Evolutionary conservation across 2,113 vertebrate genomes (phyloP).

Genomic region (Coptodon bakossiorum): DNA sequence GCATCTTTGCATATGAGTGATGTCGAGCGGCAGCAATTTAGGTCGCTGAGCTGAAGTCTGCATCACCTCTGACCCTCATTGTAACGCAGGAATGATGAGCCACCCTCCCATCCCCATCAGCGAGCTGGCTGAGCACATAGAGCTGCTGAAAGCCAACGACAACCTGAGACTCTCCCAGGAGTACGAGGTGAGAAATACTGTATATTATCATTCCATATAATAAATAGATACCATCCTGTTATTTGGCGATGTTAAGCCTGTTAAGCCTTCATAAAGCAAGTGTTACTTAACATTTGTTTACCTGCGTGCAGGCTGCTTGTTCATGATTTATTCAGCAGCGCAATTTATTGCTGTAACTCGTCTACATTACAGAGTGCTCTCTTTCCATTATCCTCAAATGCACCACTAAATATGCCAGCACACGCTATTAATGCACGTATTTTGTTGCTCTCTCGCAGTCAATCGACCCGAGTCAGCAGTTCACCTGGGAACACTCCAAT

Average conservation of each 20-base stretch:
- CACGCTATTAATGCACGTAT: background rate
- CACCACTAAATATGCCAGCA: background rate
- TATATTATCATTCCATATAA: background rate
- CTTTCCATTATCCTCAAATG: slow-evolving; percentile 35
- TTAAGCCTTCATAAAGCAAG: slow-evolving; percentile 33
- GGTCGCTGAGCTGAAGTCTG: background rate
- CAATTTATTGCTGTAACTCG: slow-evolving; percentile 33
- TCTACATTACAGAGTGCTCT: slow-evolving; percentile 10
- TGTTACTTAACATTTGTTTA: slow-evolving; percentile 36
- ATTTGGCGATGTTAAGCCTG: slow-evolving; percentile 3
- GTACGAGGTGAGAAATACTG: slow-evolving; percentile 82
- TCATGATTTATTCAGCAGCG: slow-evolving; percentile 55
- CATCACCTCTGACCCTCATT: slow-evolving; percentile 7
- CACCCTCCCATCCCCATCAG: slow-evolving; percentile 91
- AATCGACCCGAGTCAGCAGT: slow-evolving; percentile 94
- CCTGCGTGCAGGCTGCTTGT: background rate
- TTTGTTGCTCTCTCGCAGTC: slow-evolving; percentile 70
- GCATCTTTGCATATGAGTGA: slow-evolving; percentile 18
- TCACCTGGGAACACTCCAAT: slow-evolving; percentile 98
- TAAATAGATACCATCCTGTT: background rate
- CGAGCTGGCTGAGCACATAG: slow-evolving; percentile 93
- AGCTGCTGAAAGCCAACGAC: slow-evolving; percentile 95
- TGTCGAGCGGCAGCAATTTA: background rate
- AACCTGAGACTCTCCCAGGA: slow-evolving; percentile 97
- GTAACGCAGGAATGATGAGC: slow-evolving; percentile 81